A percentile compares a stretch with the other conserved stretches of the same genome.
Conservation (phyloP, 2,888 invertebrate genomes). For the Ischnus inquisitorius region DNA sequence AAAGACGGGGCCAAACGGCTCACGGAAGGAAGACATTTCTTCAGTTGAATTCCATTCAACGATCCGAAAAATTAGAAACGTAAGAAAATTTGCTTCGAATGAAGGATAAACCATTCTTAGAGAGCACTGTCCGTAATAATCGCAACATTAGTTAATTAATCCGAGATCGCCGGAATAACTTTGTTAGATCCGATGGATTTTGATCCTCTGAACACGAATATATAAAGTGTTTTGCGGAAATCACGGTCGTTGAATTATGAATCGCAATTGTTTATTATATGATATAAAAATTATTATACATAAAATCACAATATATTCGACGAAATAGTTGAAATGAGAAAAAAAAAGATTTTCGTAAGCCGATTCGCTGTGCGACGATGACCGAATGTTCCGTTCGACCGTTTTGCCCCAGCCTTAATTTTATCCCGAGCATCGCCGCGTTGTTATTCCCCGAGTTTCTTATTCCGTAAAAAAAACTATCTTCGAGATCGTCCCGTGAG, state of each 20-base stretch:
- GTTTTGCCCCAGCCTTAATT: background rate
- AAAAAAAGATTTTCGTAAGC: no score
- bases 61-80: background rate
- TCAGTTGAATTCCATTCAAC: background rate
- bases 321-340: no score
- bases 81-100: no score
- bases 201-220: no score
- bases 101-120: no score
- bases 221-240: no score
- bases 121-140: no score
- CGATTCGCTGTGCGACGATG: background rate
- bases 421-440: background rate
- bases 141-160: no score
- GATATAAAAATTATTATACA: no score
- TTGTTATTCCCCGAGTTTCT: background rate
- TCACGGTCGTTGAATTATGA: no score
- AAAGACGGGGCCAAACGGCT: background rate
- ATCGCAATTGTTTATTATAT: no score
- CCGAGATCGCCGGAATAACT: background rate
- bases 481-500: conserved; percentile 17
- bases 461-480: conserved; percentile 10
- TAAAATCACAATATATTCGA: no score
- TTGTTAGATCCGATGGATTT: background rate
- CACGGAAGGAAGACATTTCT: background rate
- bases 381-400: background rate